Evolutionary conservation across 2,797 vertebrate species (phyloP).

Genomic region (Intellagama lesueurii): DNA sequence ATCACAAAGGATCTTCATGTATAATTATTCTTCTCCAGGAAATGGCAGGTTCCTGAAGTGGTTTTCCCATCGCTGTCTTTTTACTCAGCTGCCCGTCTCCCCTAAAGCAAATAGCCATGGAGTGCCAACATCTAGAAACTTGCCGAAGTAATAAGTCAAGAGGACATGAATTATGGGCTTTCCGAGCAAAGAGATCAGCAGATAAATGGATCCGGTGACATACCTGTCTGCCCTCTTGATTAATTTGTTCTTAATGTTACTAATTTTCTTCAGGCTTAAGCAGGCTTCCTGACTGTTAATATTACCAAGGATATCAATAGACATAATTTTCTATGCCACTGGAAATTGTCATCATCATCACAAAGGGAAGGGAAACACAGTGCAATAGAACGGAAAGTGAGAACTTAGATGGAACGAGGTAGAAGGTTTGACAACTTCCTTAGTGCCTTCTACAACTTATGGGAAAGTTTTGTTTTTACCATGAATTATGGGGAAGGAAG

Average conservation of each 20-base stretch:
- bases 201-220: slow-evolving; percentile 16
- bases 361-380: neutral
- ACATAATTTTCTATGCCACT: neutral
- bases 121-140: slow-evolving; percentile 13
- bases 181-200: slow-evolving; percentile 37
- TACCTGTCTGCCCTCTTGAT: slow-evolving; percentile 29
- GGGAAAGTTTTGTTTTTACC: neutral
- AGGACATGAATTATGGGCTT: slow-evolving; percentile 34
- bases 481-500: neutral
- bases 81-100: slow-evolving; percentile 17
- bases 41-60: slow-evolving; percentile 19
- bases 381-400: neutral
- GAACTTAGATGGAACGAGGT: neutral
- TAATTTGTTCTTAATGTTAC: slow-evolving; percentile 36
- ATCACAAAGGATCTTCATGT: slow-evolving; percentile 1
- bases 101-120: slow-evolving; percentile 38
- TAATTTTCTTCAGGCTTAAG: slow-evolving; percentile 34
- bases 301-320: slow-evolving; percentile 3
- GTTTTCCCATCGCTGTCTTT: slow-evolving; percentile 37
- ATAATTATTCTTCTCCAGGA: slow-evolving; percentile 28
- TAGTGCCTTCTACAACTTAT: too few species aligned
- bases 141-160: slow-evolving; percentile 33
- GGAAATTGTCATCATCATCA: neutral
- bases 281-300: slow-evolving; percentile 29
- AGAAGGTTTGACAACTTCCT: neutral